These are phyloP conservation scores for Pachliopta kotzebuea DNA, from an alignment of 2,888 invertebrate species.

Conservation along the genomic window DNA sequence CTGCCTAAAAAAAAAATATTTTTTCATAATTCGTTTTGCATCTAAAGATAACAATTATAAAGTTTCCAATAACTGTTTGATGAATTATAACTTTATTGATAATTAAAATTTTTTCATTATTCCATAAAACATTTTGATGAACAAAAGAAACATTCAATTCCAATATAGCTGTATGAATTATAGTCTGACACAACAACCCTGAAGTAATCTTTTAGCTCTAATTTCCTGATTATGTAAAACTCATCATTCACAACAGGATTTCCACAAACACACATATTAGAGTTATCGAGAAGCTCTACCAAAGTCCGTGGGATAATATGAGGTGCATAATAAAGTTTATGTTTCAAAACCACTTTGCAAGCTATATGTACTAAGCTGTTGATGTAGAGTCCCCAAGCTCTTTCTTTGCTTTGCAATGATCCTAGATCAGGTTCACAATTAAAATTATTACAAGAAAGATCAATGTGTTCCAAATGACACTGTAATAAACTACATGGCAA, in stretches of 20 bases:
- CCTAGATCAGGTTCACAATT: constrained; percentile 35
- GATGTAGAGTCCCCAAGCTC: constrained; percentile 63
- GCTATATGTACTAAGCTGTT: constrained; percentile 78
- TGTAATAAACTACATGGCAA: constrained; percentile 83
- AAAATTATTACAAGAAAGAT: constrained; percentile 81
- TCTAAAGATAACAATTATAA: too few species aligned
- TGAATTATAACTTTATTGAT: too few species aligned
- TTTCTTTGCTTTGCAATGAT: constrained; percentile 34
- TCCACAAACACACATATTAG: constrained; percentile 83
- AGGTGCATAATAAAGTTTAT: constrained; percentile 76
- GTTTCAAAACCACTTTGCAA: constrained; percentile 74
- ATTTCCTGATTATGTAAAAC: constrained; percentile 51
- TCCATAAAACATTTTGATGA: constrained; percentile 72
- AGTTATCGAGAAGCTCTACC: constrained; percentile 81
- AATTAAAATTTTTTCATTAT: constrained; percentile 21
- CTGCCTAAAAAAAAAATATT: too few species aligned
- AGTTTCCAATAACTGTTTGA: too few species aligned
- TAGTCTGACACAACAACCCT: constrained; percentile 60
- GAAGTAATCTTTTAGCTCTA: constrained; percentile 62
- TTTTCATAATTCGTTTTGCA: too few species aligned
- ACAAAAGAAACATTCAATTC: constrained; percentile 83
- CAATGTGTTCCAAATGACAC: constrained; percentile 75
- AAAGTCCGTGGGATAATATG: constrained; percentile 81
- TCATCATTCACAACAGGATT: constrained; percentile 60
- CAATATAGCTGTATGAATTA: constrained; percentile 57